Conservation (phyloP, 2,888 invertebrate species). For the Pristionchus arcanus region DNA sequence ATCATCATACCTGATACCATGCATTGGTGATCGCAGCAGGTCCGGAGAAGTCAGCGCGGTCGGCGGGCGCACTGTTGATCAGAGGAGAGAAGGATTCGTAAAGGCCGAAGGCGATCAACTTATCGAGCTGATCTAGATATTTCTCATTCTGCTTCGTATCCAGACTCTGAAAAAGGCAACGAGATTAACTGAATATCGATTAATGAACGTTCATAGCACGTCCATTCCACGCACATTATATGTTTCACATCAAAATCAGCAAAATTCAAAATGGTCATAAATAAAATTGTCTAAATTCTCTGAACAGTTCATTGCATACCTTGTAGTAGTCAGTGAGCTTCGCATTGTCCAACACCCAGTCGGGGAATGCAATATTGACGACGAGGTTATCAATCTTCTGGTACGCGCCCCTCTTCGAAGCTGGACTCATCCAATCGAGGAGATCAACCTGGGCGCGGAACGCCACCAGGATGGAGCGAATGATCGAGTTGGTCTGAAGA, state of each 20-base stretch:
- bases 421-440: conserved; percentile 63
- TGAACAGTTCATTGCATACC: no score
- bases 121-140: neutral
- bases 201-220: no score
- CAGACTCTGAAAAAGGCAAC: conserved; percentile 31
- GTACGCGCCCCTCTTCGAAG: conserved; percentile 73
- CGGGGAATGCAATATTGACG: conserved; percentile 75
- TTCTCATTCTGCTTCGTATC: neutral
- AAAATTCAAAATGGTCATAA: no score
- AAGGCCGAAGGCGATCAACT: neutral
- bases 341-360: conserved; percentile 68
- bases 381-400: conserved; percentile 73
- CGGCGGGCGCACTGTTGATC: neutral
- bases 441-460: conserved; percentile 49
- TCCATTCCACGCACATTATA: no score
- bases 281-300: no score
- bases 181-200: no score
- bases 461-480: conserved; percentile 25
- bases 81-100: neutral
- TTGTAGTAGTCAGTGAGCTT: conserved; percentile 67
- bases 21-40: conserved; percentile 20
- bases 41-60: conserved; percentile 37
- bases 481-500: conserved; percentile 14
- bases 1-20: conserved; percentile 36
- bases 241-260: no score